Evolutionary conservation across 2,113 vertebrate species (phyloP).

Genomic region (Bambusicola thoracicus): DNA sequence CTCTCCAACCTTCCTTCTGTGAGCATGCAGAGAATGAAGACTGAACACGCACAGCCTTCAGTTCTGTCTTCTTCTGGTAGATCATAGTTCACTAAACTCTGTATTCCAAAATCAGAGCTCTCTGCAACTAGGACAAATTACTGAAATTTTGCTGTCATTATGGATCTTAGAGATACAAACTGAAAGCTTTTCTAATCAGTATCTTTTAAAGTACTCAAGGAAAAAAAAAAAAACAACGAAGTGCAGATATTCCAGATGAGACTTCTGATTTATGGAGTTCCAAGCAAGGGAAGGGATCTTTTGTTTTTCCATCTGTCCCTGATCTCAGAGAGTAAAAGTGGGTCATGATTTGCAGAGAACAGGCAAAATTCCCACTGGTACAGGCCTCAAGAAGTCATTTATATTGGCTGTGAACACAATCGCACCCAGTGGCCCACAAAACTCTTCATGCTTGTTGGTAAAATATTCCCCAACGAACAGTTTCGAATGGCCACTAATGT

Average conservation of each 20-base stretch:
- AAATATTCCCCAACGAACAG: background rate
- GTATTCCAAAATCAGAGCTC: background rate
- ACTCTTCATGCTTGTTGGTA: background rate
- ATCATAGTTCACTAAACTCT: background rate
- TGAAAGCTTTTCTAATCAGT: background rate
- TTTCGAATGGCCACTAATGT: background rate
- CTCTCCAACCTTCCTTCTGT: background rate
- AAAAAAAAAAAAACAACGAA: background rate
- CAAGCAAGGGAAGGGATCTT: background rate
- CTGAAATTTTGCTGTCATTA: background rate
- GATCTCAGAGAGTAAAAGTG: slow-evolving; percentile 34
- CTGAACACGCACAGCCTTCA: background rate
- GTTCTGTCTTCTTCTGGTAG: background rate
- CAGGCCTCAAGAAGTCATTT: slow-evolving; percentile 9
- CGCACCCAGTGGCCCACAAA: slow-evolving; percentile 19
- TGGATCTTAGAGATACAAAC: background rate
- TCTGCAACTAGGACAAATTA: background rate
- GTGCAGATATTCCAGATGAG: background rate
- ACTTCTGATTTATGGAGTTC: background rate
- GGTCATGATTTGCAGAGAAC: slow-evolving; percentile 21
- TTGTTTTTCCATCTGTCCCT: slow-evolving; percentile 52
- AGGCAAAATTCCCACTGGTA: slow-evolving; percentile 34
- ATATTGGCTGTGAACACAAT: background rate
- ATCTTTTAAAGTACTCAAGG: background rate
- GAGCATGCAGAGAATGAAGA: background rate